A percentile compares a stretch with the other conserved stretches of the same genome.
Evolutionary conservation across 2,888 invertebrate genomes (phyloP).

Genomic region (Acrobasis suavella): DNA sequence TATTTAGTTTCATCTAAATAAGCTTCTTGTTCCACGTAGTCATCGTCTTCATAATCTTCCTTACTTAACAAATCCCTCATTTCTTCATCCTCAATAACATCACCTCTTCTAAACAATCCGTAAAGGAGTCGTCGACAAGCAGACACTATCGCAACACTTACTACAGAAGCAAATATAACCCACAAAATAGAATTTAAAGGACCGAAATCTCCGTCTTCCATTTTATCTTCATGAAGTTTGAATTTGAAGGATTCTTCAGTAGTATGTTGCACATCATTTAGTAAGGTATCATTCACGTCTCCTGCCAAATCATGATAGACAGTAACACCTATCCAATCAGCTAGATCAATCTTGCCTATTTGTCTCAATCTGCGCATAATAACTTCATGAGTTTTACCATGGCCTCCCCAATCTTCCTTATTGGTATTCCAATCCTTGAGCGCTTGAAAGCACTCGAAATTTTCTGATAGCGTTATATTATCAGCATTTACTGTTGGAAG

Average conservation of each 20-base stretch:
- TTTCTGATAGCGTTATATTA: constrained; percentile 71
- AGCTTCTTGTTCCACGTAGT: constrained; percentile 1
- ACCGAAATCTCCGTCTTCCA: constrained; percentile 42
- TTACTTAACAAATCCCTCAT: constrained; percentile 38
- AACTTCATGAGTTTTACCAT: constrained; percentile 80
- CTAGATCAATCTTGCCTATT: constrained; percentile 79
- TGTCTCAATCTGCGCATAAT: constrained; percentile 82
- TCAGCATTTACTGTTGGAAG: constrained; percentile 42
- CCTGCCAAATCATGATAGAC: constrained; percentile 79
- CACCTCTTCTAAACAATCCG: constrained; percentile 22
- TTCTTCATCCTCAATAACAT: constrained; percentile 32
- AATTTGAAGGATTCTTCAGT: constrained; percentile 26
- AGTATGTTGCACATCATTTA: constrained; percentile 29
- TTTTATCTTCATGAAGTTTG: constrained; percentile 37
- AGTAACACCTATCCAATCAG: constrained; percentile 83
- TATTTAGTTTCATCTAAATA: neutral
- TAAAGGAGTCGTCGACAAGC: constrained; percentile 36
- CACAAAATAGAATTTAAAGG: constrained; percentile 49
- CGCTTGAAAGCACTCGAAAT: constrained; percentile 79
- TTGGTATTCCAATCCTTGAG: constrained; percentile 82
- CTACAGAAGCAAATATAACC: constrained; percentile 39
- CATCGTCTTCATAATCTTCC: constrained; percentile 26
- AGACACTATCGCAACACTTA: constrained; percentile 36
- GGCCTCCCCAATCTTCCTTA: constrained; percentile 67
- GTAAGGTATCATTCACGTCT: constrained; percentile 64